phyloP scores from a whole-genome alignment of 2,113 vertebrate species.

The Macrotis lagotis region DNA sequence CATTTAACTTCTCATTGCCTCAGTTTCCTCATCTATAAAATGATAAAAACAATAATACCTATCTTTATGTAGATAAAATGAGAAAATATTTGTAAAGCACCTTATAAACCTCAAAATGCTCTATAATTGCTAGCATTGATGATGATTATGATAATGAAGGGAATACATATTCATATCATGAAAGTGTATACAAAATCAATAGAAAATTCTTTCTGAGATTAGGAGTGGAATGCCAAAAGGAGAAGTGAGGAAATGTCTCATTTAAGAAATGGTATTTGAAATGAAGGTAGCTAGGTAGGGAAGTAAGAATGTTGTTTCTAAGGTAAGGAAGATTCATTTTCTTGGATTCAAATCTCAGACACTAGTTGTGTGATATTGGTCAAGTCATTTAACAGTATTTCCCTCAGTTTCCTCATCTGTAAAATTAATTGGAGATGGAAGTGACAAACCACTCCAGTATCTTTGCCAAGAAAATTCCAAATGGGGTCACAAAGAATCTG shows the following conservation, averaged over 20 bases:
- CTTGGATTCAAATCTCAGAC: too few relatives aligned
- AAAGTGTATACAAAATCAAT: not conserved
- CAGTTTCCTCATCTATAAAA: too few relatives aligned
- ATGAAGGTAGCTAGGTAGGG: not conserved
- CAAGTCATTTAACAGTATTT: not conserved
- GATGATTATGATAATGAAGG: not conserved
- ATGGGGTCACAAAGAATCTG: not conserved
- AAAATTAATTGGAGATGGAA: not conserved
- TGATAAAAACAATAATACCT: too few relatives aligned
- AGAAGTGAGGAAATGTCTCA: not conserved
- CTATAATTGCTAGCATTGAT: not conserved
- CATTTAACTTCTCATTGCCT: too few relatives aligned
- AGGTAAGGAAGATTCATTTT: not conserved
- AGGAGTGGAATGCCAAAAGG: not conserved
- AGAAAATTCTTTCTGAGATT: not conserved
- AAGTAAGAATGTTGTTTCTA: accelerated
- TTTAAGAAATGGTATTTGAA: not conserved
- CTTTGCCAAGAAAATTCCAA: not conserved
- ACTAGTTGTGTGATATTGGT: not conserved
- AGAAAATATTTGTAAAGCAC: too few relatives aligned
- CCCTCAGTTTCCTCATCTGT: not conserved
- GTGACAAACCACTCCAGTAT: not conserved
- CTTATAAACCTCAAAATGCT: not conserved
- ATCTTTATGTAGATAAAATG: too few relatives aligned
- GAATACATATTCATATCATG: not conserved